Base-by-base conservation (phyloP, 2,888 invertebrate genomes). In the Conus canariensis region DNA sequence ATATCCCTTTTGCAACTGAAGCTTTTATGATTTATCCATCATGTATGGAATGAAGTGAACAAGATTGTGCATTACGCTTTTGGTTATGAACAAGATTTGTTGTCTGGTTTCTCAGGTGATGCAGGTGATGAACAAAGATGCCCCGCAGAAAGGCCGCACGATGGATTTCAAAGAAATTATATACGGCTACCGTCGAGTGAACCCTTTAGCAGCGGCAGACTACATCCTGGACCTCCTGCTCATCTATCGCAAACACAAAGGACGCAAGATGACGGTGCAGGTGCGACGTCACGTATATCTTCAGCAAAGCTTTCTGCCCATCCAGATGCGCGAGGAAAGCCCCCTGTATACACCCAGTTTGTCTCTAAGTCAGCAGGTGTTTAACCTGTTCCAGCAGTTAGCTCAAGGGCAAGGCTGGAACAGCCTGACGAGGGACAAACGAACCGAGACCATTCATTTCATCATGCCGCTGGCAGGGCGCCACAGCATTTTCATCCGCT, bases 101-200 rank as follows among this genome's bases (percentile, higher is more conserved):
- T 22, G 14, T 56, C 22, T 83, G 16, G 9, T 56, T 6, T 6
- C 67, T 19, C 89, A 89, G 89, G 89, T 89, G 25, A 99, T 99
- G 98, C 98, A 98, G 95, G 97, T 98, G 93, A 98, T 99, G 92
- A 99, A 99, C 96, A 97, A 98, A 91, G 98, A 98, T 94, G 98
- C 99, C 0, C 97, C 98, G 22, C 98, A 98, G 96, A 97, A 98
- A 64, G 99, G 99, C 0, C 97, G 99, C 19, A 97, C 99, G 67
- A 98, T 99, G 90, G 99, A 99, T 96, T 99, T 99, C 97, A 98
- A 98, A 95, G 98, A 99, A 95, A 97, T 99, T 83, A 97, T 99
- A 89, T 99, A 99, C 96, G 99, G 99, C 0, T 99, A 99, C 97
- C 97, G 98, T 92, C 97, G 99, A 60, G 96, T 98, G 92, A 98